Percentiles rank a stretch among this genome's conserved stretches.
Conservation (phyloP, 92 coral and sea anemone species). For the Parazoanthus darwini region DNA sequence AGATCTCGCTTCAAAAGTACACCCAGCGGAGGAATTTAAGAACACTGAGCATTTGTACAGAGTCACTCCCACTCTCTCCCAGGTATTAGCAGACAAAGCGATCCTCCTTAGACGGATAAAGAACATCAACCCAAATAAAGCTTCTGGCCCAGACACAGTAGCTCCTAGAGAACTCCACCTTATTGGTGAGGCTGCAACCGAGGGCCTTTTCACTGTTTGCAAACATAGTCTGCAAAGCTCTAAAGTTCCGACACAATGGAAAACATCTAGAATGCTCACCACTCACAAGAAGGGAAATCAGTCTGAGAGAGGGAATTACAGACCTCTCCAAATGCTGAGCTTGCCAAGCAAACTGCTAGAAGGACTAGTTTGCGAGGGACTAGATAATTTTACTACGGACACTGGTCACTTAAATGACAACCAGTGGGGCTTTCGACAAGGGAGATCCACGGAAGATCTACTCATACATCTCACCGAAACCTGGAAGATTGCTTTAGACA, state of each 20-base stretch:
- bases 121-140: slow-evolving; percentile 43
- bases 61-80: slow-evolving; percentile 50
- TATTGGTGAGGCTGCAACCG: slow-evolving; percentile 39
- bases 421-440: slow-evolving; percentile 48
- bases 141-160: slow-evolving; percentile 49
- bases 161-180: slow-evolving; percentile 50
- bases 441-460: slow-evolving; percentile 49
- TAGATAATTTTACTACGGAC: not conserved
- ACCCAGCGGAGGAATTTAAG: slow-evolving; percentile 28
- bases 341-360: slow-evolving; percentile 26
- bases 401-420: not conserved
- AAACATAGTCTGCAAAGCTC: slow-evolving; percentile 29
- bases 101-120: slow-evolving; percentile 17
- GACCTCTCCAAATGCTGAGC: slow-evolving; percentile 61
- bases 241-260: slow-evolving; percentile 54
- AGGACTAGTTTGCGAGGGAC: not conserved
- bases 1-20: slow-evolving; percentile 35
- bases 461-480: slow-evolving; percentile 30
- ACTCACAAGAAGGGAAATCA: slow-evolving; percentile 57
- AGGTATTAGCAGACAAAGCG: slow-evolving; percentile 42
- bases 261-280: slow-evolving; percentile 53
- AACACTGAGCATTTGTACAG: slow-evolving; percentile 23
- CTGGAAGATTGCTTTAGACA: slow-evolving; percentile 51
- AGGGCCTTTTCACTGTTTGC: slow-evolving; percentile 39
- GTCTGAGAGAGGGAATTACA: slow-evolving; percentile 48